These are phyloP conservation scores for Cydia strobilella DNA, from an alignment of 1,140 invertebrate genomes.

Conservation along the genomic window DNA sequence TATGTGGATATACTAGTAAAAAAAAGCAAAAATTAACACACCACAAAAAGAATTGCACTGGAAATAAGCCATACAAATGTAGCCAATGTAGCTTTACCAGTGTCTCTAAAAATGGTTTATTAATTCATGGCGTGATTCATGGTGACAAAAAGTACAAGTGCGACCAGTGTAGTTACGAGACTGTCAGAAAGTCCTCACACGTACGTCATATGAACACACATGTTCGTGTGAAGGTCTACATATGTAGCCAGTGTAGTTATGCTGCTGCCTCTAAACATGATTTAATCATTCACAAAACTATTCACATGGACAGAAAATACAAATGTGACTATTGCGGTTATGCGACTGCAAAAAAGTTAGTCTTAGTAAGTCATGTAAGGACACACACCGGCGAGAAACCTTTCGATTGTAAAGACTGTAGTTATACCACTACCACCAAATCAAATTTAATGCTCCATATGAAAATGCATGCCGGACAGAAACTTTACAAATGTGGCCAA, in stretches of 20 bases:
- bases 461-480: not conserved
- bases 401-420: not conserved
- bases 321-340: not conserved
- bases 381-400: not conserved
- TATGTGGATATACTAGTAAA: not conserved
- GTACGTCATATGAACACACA: not conserved
- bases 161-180: not conserved
- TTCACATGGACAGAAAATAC: not conserved
- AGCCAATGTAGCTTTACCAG: not conserved
- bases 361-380: not conserved
- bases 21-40: not conserved
- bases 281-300: not conserved
- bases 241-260: not conserved
- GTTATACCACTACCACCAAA: not conserved
- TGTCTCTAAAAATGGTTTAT: not conserved
- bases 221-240: not conserved
- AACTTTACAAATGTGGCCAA: not conserved
- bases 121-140: not conserved
- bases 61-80: not conserved
- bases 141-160: not conserved
- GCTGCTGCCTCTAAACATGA: constrained; percentile 1
- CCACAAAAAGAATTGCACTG: not conserved
- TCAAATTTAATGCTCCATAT: not conserved
- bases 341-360: not conserved
- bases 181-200: not conserved